Percentiles rank a stretch among this genome's conserved stretches.
Evolutionary conservation across 2,797 vertebrate genomes (phyloP).

Genomic region (Numenius phaeopus): DNA sequence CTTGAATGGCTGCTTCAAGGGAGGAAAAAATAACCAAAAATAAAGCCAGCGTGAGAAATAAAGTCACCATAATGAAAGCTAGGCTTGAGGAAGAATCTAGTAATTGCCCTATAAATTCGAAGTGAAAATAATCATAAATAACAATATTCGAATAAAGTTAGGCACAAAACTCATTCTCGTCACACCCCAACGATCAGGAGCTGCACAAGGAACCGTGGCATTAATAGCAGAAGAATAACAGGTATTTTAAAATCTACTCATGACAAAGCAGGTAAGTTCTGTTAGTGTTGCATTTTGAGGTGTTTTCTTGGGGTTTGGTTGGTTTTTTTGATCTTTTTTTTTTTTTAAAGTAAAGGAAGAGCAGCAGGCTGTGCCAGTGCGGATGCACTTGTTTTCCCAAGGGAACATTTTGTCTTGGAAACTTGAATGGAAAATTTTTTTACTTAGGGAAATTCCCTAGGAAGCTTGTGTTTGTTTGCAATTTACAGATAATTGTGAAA

Average conservation of each 20-base stretch:
- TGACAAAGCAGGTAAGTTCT: not conserved
- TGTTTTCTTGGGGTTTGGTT: accelerated
- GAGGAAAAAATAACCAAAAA: not conserved
- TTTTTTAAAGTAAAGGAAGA: not conserved
- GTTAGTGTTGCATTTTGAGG: not conserved
- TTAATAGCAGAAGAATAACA: not conserved
- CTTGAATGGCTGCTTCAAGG: not conserved
- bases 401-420: not conserved
- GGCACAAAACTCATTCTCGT: not conserved
- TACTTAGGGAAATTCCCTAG: not conserved
- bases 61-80: not conserved
- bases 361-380: not conserved
- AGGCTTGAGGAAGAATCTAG: not conserved
- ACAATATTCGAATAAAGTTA: not conserved
- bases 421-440: not conserved
- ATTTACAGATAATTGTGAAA: not conserved
- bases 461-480: not conserved
- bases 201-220: not conserved
- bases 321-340: not conserved
- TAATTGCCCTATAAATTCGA: not conserved
- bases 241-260: not conserved
- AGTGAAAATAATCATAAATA: not conserved
- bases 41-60: not conserved
- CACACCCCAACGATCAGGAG: not conserved
- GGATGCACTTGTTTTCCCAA: not conserved